phyloP scores from a whole-genome alignment of 2,113 vertebrate species.

The Maccullochella peelii region DNA sequence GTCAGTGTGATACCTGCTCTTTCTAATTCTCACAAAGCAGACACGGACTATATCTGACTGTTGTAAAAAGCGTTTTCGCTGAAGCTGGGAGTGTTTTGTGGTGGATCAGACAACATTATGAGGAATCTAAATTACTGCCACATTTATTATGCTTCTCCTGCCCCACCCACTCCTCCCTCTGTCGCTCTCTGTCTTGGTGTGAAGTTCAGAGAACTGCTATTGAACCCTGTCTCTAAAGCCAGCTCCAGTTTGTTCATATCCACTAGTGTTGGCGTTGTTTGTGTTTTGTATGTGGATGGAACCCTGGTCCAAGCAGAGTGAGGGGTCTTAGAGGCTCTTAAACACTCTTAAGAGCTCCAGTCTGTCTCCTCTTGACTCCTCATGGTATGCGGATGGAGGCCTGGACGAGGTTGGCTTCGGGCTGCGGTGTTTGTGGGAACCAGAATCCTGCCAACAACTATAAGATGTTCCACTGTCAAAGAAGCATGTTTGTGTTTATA shows the following conservation, averaged over 20 bases:
- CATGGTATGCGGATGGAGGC: constrained; percentile 39
- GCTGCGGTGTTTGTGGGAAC: constrained; percentile 55
- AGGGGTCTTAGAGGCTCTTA: constrained; percentile 27
- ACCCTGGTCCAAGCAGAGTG: constrained; percentile 14
- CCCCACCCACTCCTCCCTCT: constrained; percentile 30
- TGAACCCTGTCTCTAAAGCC: constrained; percentile 54
- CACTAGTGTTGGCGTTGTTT: constrained; percentile 59
- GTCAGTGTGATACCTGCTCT: background rate
- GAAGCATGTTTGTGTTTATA: constrained; percentile 46
- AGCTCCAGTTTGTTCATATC: constrained; percentile 40
- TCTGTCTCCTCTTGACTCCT: constrained; percentile 57
- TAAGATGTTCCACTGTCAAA: constrained; percentile 37
- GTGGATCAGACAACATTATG: constrained; percentile 70
- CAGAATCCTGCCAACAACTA: constrained; percentile 38
- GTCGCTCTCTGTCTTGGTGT: constrained; percentile 16
- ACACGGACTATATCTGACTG: constrained; percentile 15
- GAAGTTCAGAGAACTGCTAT: constrained; percentile 43
- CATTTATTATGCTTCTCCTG: constrained; percentile 66
- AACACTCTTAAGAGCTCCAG: constrained; percentile 36
- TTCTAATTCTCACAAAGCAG: constrained; percentile 8
- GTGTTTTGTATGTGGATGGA: constrained; percentile 43
- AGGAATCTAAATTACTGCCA: constrained; percentile 76
- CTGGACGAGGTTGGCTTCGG: constrained; percentile 24
- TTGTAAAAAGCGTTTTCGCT: constrained; percentile 33
- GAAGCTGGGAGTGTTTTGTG: constrained; percentile 71